Evolutionary conservation across 1,140 invertebrate species (phyloP), one percentile per base, ranked within the genome.

Genomic region (Contarinia nasturtii): DNA sequence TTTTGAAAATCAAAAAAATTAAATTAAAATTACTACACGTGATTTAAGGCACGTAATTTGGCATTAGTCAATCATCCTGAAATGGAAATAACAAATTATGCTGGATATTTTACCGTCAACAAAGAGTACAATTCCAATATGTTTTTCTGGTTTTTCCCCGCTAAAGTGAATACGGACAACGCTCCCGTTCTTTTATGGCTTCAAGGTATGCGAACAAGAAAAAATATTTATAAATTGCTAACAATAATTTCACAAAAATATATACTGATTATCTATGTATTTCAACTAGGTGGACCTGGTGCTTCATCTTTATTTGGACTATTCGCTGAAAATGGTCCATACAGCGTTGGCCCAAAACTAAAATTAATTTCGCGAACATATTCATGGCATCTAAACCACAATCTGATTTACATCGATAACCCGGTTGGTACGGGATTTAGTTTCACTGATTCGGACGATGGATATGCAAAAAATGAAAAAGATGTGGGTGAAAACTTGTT

Each of bases 351-450:
- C 5, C 11, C 15, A 7, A 21, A 4, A n/a, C 37, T 4, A 40
- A 61, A 72, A 61, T 53, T 61, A 57, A 65, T 67, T 44, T 58
- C 61, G 33, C 70, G 82, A 22, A 72, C 79, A 55, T 77, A 76
- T 42, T 77, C 79, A 7, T 91, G 86, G 86, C 79, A 75, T 46
- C 64, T 70, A 14, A 73, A 70, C 5, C 79, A 83, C 54, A 79
- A 82, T 56, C 56, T 91, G 21, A 67, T 91, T 15, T 91, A 83
- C 54, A 81, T 91, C 47, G 88, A 92, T 57, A 89, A 87, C 61
- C 88, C 87, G 7, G 86, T 87, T 38, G 84, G 83, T 2, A 81
- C 83, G 17, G 82, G 82, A 2, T 86, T 75, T 52, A 85, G 81
- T 56, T 84, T 81, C 51, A 82, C 80, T 0, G 70, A 75, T 0